These are phyloP conservation scores for Lates calcarifer DNA, from an alignment of 2,113 vertebrate species.

Conservation along the genomic window DNA sequence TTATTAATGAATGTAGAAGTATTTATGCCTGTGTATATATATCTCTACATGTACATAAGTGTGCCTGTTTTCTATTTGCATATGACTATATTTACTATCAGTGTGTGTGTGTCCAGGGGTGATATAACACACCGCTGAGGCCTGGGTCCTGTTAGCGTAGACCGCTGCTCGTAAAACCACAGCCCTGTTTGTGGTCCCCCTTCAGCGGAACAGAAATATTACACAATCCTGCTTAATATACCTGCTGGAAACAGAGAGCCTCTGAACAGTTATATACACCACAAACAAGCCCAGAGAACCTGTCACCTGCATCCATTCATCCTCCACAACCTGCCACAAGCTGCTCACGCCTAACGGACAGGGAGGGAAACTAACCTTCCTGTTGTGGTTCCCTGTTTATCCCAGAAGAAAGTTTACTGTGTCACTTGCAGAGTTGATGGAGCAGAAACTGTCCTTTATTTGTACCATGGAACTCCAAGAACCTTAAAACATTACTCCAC, in stretches of 20 bases:
- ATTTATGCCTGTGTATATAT: neutral
- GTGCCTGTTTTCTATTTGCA: neutral
- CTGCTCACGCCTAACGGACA: neutral
- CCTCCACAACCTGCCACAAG: neutral
- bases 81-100: neutral
- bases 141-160: conserved; percentile 24
- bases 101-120: neutral
- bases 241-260: conserved; percentile 38
- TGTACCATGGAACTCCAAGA: too few relatives aligned
- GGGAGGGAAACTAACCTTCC: neutral
- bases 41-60: neutral
- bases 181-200: conserved; percentile 28
- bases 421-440: neutral
- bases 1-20: neutral
- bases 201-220: neutral
- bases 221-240: conserved; percentile 1
- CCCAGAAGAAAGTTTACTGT: neutral
- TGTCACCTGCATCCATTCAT: conserved; percentile 37
- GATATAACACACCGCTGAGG: conserved; percentile 14
- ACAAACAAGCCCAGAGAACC: conserved; percentile 23
- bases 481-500: too few relatives aligned
- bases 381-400: neutral
- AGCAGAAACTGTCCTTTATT: neutral
- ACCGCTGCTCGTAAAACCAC: conserved; percentile 26
- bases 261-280: conserved; percentile 27